These are phyloP conservation scores for Himalopsyche japonica DNA, from an alignment of 2,888 invertebrate species.

Conservation along the genomic window DNA sequence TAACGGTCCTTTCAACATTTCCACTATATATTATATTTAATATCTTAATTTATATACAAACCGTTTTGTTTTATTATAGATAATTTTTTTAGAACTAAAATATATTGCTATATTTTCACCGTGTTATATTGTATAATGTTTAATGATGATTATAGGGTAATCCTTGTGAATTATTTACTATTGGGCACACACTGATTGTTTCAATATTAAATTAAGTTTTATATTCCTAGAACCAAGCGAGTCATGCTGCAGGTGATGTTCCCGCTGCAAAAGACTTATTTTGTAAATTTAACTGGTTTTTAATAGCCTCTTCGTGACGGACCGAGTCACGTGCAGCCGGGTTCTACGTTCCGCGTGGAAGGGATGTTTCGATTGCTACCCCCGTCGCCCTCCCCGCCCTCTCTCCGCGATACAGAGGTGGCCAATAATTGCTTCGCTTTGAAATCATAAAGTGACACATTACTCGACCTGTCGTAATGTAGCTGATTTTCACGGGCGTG, in stretches of 20 bases:
- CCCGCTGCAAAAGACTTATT: background rate
- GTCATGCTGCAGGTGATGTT: background rate
- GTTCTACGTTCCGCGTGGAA: background rate
- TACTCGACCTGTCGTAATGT: background rate
- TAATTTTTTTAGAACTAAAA: no score
- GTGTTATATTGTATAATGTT: no score
- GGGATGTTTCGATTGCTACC: background rate
- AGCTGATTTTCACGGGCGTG: background rate
- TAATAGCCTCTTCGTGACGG: background rate
- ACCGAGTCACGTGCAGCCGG: background rate
- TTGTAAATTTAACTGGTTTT: constrained; percentile 1
- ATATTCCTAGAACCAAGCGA: background rate
- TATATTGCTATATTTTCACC: no score
- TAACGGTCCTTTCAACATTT: no score
- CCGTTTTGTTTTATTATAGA: no score
- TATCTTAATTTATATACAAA: no score
- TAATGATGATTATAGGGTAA: background rate
- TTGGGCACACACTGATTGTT: background rate
- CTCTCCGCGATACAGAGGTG: background rate
- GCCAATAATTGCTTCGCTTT: background rate
- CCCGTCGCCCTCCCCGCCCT: background rate
- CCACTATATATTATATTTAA: no score
- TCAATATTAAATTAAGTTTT: background rate
- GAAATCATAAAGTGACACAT: background rate
- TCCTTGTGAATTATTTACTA: background rate